phyloP scores from a whole-genome alignment of 2,797 vertebrate genomes.

The Chelon labrosus region DNA sequence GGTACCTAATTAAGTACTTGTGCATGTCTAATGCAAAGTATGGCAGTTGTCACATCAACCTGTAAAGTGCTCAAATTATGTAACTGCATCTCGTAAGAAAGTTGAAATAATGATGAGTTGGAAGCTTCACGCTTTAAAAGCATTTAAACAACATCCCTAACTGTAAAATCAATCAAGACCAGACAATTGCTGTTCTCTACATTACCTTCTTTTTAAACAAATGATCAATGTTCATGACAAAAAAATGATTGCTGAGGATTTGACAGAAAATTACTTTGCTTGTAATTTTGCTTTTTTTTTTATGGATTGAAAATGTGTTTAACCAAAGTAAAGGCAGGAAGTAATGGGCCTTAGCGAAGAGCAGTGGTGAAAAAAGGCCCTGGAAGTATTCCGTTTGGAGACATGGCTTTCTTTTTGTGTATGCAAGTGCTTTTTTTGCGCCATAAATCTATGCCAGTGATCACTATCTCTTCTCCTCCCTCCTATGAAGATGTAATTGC shows the following conservation, averaged over 20 bases:
- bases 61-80: neutral
- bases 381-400: conserved; percentile 32
- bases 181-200: neutral
- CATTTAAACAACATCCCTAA: neutral
- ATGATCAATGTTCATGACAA: conserved; percentile 1
- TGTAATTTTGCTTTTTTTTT: conserved; percentile 44
- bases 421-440: conserved; percentile 9
- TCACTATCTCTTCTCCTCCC: conserved; percentile 39
- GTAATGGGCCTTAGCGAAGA: conserved; percentile 38
- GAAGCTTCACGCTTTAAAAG: neutral
- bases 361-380: conserved; percentile 9
- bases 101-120: neutral
- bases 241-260: conserved; percentile 33
- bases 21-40: neutral
- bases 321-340: conserved; percentile 40
- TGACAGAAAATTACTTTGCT: conserved; percentile 39
- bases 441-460: conserved; percentile 47
- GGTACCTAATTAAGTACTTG: neutral
- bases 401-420: conserved; percentile 33
- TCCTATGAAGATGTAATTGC: conserved; percentile 61
- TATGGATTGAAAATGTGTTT: conserved; percentile 41
- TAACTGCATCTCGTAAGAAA: neutral
- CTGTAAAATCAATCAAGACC: neutral
- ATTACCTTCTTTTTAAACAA: conserved; percentile 8
- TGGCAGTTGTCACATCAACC: neutral